phyloP scores from a whole-genome alignment of 2,797 vertebrate species.

The Chaunax sp. region DNA sequence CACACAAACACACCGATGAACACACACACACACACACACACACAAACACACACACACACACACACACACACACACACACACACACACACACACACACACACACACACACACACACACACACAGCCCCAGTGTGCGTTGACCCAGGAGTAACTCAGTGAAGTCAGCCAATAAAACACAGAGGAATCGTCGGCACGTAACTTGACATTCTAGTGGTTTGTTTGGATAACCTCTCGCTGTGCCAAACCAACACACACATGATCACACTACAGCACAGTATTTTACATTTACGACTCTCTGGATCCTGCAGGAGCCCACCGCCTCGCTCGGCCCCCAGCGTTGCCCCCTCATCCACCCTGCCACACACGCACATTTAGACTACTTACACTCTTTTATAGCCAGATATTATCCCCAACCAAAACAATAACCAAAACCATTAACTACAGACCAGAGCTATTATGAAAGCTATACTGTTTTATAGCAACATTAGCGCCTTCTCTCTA shows the following conservation, averaged over 20 bases:
- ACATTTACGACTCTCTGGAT: conserved; percentile 73
- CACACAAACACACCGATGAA: conserved; percentile 1
- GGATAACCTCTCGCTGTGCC: conserved; percentile 73
- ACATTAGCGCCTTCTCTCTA: conserved; percentile 2
- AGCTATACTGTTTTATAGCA: conserved; percentile 16
- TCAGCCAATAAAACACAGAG: conserved; percentile 77
- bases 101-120: conserved; percentile 18
- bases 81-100: conserved; percentile 11
- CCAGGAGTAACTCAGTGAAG: conserved; percentile 71
- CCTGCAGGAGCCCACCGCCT: conserved; percentile 51
- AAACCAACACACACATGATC: conserved; percentile 53
- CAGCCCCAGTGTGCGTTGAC: conserved; percentile 53
- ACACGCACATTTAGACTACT: conserved; percentile 43
- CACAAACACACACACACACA: conserved; percentile 10
- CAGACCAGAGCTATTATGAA: conserved; percentile 49
- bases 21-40: conserved; percentile 1
- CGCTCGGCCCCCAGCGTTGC: conserved; percentile 53
- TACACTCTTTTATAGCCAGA: conserved; percentile 58
- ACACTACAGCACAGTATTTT: conserved; percentile 67
- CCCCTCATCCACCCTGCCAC: conserved; percentile 61
- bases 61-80: conserved; percentile 11
- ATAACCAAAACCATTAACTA: conserved; percentile 40
- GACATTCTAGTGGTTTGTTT: conserved; percentile 81
- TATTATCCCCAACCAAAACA: conserved; percentile 66
- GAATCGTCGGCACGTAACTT: conserved; percentile 79